A percentile compares a stretch with the other conserved stretches of the same genome.
Evolutionary conservation across 2,888 invertebrate species (phyloP).

Genomic region (Euphydryas editha): DNA sequence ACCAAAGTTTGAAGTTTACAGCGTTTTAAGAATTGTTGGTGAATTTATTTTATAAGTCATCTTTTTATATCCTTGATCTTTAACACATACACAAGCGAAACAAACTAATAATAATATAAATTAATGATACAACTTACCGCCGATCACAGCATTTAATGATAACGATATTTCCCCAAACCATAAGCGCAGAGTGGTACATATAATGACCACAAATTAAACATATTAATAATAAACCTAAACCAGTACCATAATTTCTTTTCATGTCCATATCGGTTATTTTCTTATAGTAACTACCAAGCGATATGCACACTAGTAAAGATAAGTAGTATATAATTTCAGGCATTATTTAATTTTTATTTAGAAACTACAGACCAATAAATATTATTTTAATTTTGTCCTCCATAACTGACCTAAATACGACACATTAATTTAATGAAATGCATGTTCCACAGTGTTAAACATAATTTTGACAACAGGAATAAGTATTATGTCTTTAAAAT

Average conservation of each 20-base stretch:
- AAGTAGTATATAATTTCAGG: constrained; percentile 55
- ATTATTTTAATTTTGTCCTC: background rate
- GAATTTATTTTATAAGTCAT: too few species aligned
- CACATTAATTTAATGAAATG: too few species aligned
- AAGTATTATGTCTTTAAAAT: too few species aligned
- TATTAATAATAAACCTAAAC: constrained; percentile 83
- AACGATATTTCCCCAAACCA: constrained; percentile 84
- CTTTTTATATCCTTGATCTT: too few species aligned
- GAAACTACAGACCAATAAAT: background rate
- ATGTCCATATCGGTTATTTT: constrained; percentile 73
- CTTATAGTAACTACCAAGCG: constrained; percentile 84
- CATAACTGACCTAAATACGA: background rate
- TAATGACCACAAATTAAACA: constrained; percentile 85
- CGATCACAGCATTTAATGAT: constrained; percentile 83
- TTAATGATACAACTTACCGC: constrained; percentile 72
- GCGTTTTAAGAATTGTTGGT: too few species aligned
- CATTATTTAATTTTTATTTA: constrained; percentile 30
- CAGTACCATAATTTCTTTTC: constrained; percentile 84
- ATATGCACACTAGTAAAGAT: constrained; percentile 75
- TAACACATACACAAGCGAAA: background rate
- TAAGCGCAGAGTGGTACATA: constrained; percentile 83
- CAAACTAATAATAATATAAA: background rate
- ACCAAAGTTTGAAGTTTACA: too few species aligned
- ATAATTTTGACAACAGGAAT: too few species aligned
- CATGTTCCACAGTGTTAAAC: too few species aligned